Evolutionary conservation across 2,113 vertebrate genomes (phyloP).

Genomic region (Callorhinus ursinus): DNA sequence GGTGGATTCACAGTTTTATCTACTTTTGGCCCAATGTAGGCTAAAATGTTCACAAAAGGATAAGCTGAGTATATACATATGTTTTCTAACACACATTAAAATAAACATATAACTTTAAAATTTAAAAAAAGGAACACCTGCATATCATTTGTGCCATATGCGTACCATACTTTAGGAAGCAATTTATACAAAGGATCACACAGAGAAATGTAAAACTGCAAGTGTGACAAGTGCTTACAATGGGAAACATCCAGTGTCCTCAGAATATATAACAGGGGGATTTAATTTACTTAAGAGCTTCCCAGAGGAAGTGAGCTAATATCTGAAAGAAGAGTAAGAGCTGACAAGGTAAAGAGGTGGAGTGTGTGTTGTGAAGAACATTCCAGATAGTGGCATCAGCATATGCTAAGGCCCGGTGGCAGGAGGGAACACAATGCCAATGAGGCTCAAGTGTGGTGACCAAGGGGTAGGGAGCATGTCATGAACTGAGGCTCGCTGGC

Average conservation of each 20-base stretch:
- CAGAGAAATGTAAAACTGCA: background rate
- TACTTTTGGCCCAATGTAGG: background rate
- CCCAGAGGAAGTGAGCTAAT: background rate
- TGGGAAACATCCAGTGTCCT: background rate
- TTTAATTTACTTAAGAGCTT: background rate
- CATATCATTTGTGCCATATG: background rate
- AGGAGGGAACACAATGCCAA: background rate
- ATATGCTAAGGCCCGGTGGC: background rate
- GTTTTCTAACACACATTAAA: conserved; percentile 22
- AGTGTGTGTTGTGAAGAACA: background rate
- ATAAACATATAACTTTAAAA: background rate
- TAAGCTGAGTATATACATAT: background rate
- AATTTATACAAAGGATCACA: background rate
- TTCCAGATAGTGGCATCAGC: background rate
- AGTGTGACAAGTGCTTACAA: background rate
- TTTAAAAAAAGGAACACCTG: background rate
- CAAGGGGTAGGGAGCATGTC: background rate
- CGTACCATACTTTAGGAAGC: background rate
- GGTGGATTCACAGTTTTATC: background rate
- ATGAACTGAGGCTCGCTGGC: background rate
- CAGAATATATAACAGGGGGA: background rate
- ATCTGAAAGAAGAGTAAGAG: background rate
- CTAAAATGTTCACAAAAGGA: background rate
- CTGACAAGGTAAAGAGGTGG: background rate
- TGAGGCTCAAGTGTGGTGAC: background rate